phyloP scores from a whole-genome alignment of 1,140 invertebrate genomes.

The Macrobrachium nipponense region DNA sequence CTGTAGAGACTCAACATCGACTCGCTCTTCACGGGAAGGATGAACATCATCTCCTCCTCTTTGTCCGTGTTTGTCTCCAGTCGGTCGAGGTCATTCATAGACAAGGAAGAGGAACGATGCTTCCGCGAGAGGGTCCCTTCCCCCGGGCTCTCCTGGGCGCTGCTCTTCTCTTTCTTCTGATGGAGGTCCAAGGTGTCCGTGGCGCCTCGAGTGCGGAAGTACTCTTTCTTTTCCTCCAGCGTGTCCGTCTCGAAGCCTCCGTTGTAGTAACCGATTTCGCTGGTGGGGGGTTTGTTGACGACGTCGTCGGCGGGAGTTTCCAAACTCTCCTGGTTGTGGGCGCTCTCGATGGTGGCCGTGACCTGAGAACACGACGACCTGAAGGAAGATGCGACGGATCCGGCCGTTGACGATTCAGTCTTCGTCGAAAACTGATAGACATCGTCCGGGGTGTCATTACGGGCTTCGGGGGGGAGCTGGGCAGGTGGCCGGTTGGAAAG shows the following conservation, averaged over 20 bases:
- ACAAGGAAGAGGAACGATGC: constrained; percentile 67
- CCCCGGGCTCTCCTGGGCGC: neutral
- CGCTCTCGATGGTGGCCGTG: constrained; percentile 46
- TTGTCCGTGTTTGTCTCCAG: constrained; percentile 63
- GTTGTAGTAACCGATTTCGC: constrained; percentile 48
- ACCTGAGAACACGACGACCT: constrained; percentile 50
- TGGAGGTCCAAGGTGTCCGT: constrained; percentile 38
- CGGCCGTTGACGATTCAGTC: constrained; percentile 45
- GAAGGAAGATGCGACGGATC: constrained; percentile 48
- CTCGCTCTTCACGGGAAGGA: constrained; percentile 66
- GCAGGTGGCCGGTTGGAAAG: constrained; percentile 25
- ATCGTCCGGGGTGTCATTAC: constrained; percentile 33
- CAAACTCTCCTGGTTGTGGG: neutral
- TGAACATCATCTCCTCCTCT: constrained; percentile 64
- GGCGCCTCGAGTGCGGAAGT: constrained; percentile 27
- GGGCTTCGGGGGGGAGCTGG: constrained; percentile 39
- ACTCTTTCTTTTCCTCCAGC: constrained; percentile 45
- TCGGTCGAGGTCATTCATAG: constrained; percentile 71
- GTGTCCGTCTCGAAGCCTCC: constrained; percentile 56
- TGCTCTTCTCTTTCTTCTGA: neutral
- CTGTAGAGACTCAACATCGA: constrained; percentile 65
- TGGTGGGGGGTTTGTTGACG: neutral
- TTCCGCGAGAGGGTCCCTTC: constrained; percentile 60
- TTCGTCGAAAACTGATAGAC: constrained; percentile 48
- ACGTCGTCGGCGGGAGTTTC: neutral